Base-by-base conservation (phyloP, 2,888 invertebrate species). In the Podabrus alpinus region DNA sequence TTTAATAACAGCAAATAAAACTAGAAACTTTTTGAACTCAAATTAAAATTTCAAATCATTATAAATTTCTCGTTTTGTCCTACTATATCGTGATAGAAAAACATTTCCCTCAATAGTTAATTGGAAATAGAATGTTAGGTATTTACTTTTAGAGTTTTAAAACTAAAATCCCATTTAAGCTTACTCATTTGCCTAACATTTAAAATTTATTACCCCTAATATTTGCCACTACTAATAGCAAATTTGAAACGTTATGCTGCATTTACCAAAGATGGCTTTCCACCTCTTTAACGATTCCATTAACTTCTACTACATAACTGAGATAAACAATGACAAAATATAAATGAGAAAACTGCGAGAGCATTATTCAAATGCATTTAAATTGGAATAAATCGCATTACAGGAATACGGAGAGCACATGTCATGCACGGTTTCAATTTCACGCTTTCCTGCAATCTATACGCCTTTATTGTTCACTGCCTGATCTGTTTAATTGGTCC, bases 361-460 rank as follows among this genome's bases (percentile, higher is more conserved):
- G 16, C 68, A 59, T 69, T 69, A 69, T 73, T 73, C 69, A 73
- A 73, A 73, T 73, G 66, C 68, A 66, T 73, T 73, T 72, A 72
- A 70, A 75, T 75, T 72, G 72, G 72, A 72, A 75, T 68, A 68
- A 75, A 72, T 68, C 70, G 75, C 72, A 68, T 67, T 72, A 72
- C 60, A 69, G 62, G 69, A 70, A 69, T 71, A 66, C 70, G 76
- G 70, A 77, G 74, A 74, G 78, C 79, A 79, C 79, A 79, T 79
- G 79, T 79, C 79, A 79, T 74, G 77, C 75, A 77, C 73, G 76
- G 75, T 76, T 79, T 79, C 78, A 79, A 79, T 79, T 79, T 77
- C 79, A 79, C 77, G 76, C 75, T 72, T 73, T 79, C 75, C 75
- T 75, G 78, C 77, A 77, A 77, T 77, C 77, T 79, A 76, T 75